These are phyloP conservation scores for Chrysolina haemoptera DNA, from an alignment of 2,888 invertebrate species.

Conservation along the genomic window DNA sequence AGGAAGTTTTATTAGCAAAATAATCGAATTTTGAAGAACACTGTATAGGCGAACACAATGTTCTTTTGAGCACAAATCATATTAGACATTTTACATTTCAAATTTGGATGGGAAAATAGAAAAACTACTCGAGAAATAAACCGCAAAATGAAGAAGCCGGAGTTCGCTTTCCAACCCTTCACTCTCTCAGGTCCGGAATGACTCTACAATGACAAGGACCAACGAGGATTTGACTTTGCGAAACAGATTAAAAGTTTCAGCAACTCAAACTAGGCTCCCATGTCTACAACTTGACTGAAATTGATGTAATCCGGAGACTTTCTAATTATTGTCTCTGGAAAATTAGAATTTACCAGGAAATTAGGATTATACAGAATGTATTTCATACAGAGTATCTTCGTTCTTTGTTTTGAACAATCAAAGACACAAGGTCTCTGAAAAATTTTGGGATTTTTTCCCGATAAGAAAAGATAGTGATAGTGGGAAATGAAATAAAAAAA, in stretches of 20 bases:
- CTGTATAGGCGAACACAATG: too few relatives aligned
- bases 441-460: background rate
- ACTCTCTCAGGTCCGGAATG: background rate
- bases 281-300: slow-evolving; percentile 2
- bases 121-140: background rate
- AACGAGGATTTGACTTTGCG: background rate
- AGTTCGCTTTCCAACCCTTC: background rate
- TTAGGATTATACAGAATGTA: background rate
- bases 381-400: background rate
- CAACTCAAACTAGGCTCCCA: slow-evolving; percentile 9
- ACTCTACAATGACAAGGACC: background rate
- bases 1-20: too few relatives aligned
- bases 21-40: too few relatives aligned
- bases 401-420: background rate
- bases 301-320: slow-evolving; percentile 14
- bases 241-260: slow-evolving; percentile 17
- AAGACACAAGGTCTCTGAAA: background rate
- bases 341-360: slow-evolving; percentile 11
- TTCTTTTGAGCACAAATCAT: too few relatives aligned
- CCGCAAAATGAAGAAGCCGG: background rate
- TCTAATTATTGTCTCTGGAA: slow-evolving; percentile 8
- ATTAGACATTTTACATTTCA: too few relatives aligned
- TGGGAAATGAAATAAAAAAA: too few relatives aligned
- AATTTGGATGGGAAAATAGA: too few relatives aligned
- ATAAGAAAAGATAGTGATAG: too few relatives aligned